These are phyloP conservation scores for Rhaphigaster nebulosa DNA, from an alignment of 2,888 invertebrate species.

Conservation along the genomic window DNA sequence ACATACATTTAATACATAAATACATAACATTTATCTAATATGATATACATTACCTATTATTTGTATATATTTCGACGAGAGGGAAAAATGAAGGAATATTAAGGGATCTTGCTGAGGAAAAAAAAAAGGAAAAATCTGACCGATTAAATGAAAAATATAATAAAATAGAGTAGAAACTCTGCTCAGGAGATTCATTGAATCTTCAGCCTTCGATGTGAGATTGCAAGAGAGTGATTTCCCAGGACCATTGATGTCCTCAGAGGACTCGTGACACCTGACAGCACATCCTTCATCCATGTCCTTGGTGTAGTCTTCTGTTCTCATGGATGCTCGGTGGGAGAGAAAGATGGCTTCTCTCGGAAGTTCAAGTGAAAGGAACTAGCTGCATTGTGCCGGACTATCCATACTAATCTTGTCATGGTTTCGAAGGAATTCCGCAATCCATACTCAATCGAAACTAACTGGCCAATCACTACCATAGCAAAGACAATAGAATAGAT, in stretches of 20 bases:
- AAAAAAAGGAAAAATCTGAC: too few relatives aligned
- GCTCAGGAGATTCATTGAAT: neutral
- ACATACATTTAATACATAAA: too few relatives aligned
- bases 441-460: neutral
- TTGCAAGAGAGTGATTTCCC: neutral
- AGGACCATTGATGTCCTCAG: neutral
- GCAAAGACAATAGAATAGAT: too few relatives aligned
- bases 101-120: too few relatives aligned
- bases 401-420: neutral
- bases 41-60: too few relatives aligned
- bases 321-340: neutral
- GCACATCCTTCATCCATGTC: constrained; percentile 6
- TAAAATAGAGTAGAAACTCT: too few relatives aligned
- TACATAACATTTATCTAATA: too few relatives aligned
- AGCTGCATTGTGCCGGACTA: neutral
- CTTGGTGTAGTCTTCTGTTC: neutral
- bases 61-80: too few relatives aligned
- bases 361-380: constrained; percentile 1
- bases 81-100: too few relatives aligned
- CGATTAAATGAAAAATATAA: too few relatives aligned
- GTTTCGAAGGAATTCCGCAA: neutral
- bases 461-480: neutral
- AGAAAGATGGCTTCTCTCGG: constrained; percentile 8
- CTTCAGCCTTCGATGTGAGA: neutral
- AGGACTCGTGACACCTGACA: constrained; percentile 10